These are phyloP conservation scores for Mythimna impura DNA, from an alignment of 2,888 invertebrate genomes.

Conservation along the genomic window DNA sequence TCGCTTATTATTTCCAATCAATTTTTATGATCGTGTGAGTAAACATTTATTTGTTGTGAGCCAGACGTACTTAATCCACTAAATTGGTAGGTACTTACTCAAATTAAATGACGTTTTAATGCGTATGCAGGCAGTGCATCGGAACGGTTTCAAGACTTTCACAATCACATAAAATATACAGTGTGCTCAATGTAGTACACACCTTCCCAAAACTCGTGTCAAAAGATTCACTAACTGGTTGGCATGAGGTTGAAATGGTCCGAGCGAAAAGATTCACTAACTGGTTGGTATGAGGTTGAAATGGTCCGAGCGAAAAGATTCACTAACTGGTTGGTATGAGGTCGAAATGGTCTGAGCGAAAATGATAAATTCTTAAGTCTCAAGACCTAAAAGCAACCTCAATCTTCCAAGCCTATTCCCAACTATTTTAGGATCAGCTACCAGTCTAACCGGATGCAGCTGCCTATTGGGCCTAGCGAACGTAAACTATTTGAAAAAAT, in stretches of 20 bases:
- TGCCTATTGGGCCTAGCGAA: neutral
- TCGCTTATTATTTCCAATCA: neutral
- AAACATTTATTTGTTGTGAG: conserved; percentile 6
- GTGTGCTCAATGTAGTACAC: conserved; percentile 15
- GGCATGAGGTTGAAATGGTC: neutral
- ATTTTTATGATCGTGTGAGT: neutral
- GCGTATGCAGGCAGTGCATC: conserved; percentile 32
- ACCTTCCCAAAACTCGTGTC: neutral
- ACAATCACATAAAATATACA: conserved; percentile 42
- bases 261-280: too few species aligned
- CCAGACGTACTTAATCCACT: neutral
- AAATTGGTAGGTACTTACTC: conserved; percentile 14
- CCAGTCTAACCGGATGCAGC: neutral
- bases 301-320: neutral
- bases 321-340: neutral
- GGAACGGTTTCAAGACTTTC: conserved; percentile 31
- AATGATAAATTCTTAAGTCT: neutral
- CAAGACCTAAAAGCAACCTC: neutral
- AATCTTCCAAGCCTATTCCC: neutral
- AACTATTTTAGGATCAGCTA: too few species aligned
- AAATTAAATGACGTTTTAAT: conserved; percentile 23
- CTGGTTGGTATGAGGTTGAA: neutral
- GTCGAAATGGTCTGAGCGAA: neutral
- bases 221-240: conserved; percentile 8
- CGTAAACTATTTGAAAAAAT: neutral